Evolutionary conservation across 1,140 invertebrate species (phyloP).

Genomic region (Aphaenogaster floridana): DNA sequence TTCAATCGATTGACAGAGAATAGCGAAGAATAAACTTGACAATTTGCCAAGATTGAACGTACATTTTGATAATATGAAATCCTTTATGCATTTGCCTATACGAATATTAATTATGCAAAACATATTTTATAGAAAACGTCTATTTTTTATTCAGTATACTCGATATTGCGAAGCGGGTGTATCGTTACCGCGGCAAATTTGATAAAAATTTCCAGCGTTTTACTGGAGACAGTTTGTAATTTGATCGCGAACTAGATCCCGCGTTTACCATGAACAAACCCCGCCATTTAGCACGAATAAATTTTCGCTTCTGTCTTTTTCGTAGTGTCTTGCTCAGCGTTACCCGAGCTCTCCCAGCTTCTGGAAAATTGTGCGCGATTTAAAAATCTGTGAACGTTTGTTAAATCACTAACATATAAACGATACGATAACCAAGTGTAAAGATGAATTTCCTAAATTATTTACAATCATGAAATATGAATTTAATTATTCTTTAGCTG

Average conservation of each 20-base stretch:
- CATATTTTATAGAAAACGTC: background rate
- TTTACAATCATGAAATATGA: background rate
- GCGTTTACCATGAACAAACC: slow-evolving; percentile 68
- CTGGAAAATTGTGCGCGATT: background rate
- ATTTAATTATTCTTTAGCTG: background rate
- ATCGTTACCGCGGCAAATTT: slow-evolving; percentile 55
- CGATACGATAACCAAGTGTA: background rate
- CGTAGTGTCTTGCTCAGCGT: slow-evolving; percentile 4
- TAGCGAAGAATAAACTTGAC: background rate
- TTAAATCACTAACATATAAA: background rate
- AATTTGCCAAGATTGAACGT: background rate
- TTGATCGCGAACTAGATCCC: slow-evolving; percentile 72
- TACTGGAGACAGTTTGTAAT: slow-evolving; percentile 67
- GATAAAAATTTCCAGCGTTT: slow-evolving; percentile 68
- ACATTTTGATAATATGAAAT: background rate
- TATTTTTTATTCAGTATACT: slow-evolving; percentile 22
- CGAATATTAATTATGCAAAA: slow-evolving; percentile 1
- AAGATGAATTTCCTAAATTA: background rate
- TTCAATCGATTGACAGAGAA: slow-evolving; percentile 17
- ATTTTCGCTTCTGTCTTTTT: slow-evolving; percentile 49
- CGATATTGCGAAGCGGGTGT: slow-evolving; percentile 13
- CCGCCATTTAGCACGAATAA: slow-evolving; percentile 70
- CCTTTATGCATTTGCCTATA: background rate
- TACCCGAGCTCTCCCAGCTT: background rate
- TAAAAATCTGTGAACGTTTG: slow-evolving; percentile 30